Conservation (phyloP, 2,888 invertebrate genomes). For the Andrena praecox region DNA sequence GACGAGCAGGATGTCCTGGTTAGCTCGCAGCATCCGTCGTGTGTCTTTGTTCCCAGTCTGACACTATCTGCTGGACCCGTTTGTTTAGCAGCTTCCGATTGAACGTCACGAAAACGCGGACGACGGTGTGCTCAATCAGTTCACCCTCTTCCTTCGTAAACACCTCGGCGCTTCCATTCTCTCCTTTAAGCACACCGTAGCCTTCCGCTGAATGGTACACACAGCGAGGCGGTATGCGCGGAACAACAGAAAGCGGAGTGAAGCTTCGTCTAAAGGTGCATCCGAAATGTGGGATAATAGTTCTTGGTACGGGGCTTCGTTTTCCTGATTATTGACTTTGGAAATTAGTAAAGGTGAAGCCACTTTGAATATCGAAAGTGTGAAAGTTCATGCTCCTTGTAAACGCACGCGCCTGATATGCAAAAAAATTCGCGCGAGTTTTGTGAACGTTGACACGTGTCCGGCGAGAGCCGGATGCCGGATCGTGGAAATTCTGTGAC, state of each 20-base stretch:
- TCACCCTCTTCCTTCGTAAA: conserved; percentile 49
- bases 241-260: not conserved
- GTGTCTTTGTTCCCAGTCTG: conserved; percentile 43
- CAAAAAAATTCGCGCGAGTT: conserved; percentile 1
- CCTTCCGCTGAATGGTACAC: not conserved
- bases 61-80: conserved; percentile 51
- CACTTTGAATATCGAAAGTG: not conserved
- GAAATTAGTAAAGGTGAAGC: not conserved
- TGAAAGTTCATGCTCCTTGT: conserved; percentile 9
- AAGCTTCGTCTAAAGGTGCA: too few species aligned
- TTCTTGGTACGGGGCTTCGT: too few species aligned
- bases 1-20: conserved; percentile 35
- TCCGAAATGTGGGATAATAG: too few species aligned
- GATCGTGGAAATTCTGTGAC: not conserved
- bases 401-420: conserved; percentile 12
- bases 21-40: conserved; percentile 50
- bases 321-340: too few species aligned
- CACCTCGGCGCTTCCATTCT: conserved; percentile 14
- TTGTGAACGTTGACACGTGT: conserved; percentile 25
- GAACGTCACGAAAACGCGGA: conserved; percentile 20
- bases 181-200: not conserved
- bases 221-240: not conserved
- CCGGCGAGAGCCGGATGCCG: not conserved
- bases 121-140: conserved; percentile 48
- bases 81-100: conserved; percentile 53